Conservation (phyloP, 2,113 vertebrate genomes). For the Peromyscus polionotus region DNA sequence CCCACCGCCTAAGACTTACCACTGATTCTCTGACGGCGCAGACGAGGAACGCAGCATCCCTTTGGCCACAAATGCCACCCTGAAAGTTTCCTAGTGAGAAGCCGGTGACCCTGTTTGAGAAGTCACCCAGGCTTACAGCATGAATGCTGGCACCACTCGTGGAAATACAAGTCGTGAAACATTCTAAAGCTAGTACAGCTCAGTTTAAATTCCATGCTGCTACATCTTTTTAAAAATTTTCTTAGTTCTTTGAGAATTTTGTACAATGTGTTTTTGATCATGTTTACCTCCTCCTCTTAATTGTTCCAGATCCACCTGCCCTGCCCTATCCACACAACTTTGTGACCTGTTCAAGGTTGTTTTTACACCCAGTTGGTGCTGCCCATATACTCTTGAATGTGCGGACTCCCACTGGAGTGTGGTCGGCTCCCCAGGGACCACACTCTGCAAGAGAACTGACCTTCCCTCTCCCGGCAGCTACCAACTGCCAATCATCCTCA, state of each 20-base stretch:
- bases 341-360: neutral
- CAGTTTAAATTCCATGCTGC: conserved; percentile 15
- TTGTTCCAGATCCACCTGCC: neutral
- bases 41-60: neutral
- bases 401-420: neutral
- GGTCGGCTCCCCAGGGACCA: neutral
- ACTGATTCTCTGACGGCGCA: conserved; percentile 29
- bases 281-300: neutral
- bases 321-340: neutral
- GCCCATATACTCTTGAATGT: neutral
- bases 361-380: neutral
- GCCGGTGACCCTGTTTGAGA: neutral
- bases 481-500: neutral
- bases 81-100: neutral
- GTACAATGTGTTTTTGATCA: neutral
- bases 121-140: conserved; percentile 15
- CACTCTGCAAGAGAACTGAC: neutral
- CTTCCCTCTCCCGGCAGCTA: neutral
- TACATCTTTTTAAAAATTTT: neutral
- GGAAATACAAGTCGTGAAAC: neutral
- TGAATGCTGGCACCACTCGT: neutral
- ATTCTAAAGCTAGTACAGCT: neutral
- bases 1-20: conserved; percentile 28
- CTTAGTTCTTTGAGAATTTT: neutral
- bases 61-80: neutral